Base-by-base conservation (phyloP, 2,797 vertebrate species). In the Sparidentex hasta region DNA sequence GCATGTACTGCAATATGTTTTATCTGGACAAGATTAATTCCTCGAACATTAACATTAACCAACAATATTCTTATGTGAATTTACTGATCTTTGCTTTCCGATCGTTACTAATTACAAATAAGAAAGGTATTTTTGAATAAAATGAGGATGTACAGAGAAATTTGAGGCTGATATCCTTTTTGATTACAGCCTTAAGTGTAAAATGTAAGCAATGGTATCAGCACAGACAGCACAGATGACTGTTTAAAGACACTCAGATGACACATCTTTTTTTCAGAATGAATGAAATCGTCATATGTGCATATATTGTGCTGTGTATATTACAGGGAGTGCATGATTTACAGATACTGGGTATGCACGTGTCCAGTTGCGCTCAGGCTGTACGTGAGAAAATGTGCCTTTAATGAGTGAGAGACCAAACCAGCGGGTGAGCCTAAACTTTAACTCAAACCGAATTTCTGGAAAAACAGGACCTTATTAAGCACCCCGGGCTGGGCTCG, bases 381-480 rank as follows among this genome's bases (percentile, higher is more conserved):
- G 25, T 5, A 8, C 71, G 51, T 18, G 3, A 25, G 38, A 61
- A 29, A 65, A 52, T 57, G 56, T 75, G n/a, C 71, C 90, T 92
- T 91, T 90, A 92, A 87, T 92, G 91, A 92, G 93, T 92, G 93
- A 95, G 93, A 94, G 92, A 93, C 93, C 91, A 88, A 90, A 94
- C 92, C 94, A 91, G 89, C 90, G 88, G 84, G 93, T 93, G 93
- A 89, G 91, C 91, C 94, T 92, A 93, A 96, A 96, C 95, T 93
- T 93, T 95, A 91, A 51, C 70, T 85, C 92, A 94, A 94, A 96
- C 94, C 95, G 96, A 96, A 95, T 96, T 95, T 95, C 93, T 95
- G 94, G 94, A 95, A 95, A 93, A 96, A 95, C 94, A 92, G 93
- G 95, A 95, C 93, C 92, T 61, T 69, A 87, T 91, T 93, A 93